Base-by-base conservation (phyloP, 2,888 invertebrate species). In the Anarsia innoxiella region DNA sequence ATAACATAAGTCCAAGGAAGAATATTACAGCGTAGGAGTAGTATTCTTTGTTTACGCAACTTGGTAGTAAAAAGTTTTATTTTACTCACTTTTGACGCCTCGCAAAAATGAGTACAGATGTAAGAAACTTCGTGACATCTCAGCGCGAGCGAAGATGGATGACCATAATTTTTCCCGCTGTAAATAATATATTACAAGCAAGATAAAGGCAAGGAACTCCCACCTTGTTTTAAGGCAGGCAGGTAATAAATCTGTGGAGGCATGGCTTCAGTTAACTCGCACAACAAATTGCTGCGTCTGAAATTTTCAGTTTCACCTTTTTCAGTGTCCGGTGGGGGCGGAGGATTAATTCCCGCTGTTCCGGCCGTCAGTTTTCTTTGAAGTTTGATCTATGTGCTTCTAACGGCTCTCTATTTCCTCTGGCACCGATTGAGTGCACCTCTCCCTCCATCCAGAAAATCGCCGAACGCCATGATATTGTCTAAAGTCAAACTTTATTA, bases 131-230 rank as follows among this genome's bases (percentile, higher is more conserved):
- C 52, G 54, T 59, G 63, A 64, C 63, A 61, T 57, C 56, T 54
- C 56, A 49, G 52, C 57, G 49, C 54, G 41, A 44, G 38, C 42
- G 39, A 60, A 64, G 66, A 66, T 46, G 57, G 56, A 65, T 63
- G 45, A 46, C 54, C 41, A 59, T 62, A 63, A 61, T 64, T 64
- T 66, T 58, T 64, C 60, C 48, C 50, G 48, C 46, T 57, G 57
- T 65, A 65, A 66, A 66, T 66, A 64, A 66, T 64, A 63, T 64
- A 65, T 66, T 56, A 53, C 59, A 45, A 51, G 54, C 52, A 56
- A 65, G 66, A 65, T 66, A 64, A 60, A 58, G 58, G 56, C 30
- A 51, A 50, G 54, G 50, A 57, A 57, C 55, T 55, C 58, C 55
- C 49, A 60, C 61, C 64, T 64, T 63, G 65, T 65, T 65, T 61